A percentile compares a stretch with the other conserved stretches of the same genome.
These are phyloP conservation scores for Sitophilus oryzae DNA, from an alignment of 1,140 invertebrate species.

Conservation along the genomic window DNA sequence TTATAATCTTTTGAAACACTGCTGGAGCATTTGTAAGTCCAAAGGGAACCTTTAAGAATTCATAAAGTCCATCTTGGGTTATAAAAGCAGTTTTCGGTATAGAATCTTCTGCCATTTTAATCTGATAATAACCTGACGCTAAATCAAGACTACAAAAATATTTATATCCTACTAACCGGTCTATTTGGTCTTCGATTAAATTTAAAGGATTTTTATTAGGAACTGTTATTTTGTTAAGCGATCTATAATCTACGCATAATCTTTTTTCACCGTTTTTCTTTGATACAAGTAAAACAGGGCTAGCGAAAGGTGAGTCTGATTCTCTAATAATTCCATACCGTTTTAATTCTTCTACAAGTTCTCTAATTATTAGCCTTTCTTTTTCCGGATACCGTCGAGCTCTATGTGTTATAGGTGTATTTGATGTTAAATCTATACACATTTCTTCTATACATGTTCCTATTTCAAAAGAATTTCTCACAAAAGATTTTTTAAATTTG, in stretches of 20 bases:
- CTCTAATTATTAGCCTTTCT: constrained; percentile 2
- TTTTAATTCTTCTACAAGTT: not conserved
- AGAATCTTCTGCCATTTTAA: constrained; percentile 31
- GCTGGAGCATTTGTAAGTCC: constrained; percentile 23
- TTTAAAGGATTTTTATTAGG: too few relatives aligned
- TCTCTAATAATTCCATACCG: not conserved
- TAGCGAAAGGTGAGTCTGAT: not conserved
- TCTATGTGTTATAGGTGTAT: not conserved
- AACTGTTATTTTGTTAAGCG: not conserved
- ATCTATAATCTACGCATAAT: not conserved
- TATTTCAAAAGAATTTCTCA: not conserved
- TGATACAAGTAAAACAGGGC: not conserved
- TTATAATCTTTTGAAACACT: constrained; percentile 26
- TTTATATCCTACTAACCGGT: constrained; percentile 33
- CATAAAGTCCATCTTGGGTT: constrained; percentile 27
- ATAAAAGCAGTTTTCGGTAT: constrained; percentile 23
- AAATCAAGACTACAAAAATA: constrained; percentile 36
- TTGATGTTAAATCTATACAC: not conserved
- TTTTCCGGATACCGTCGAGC: not conserved
- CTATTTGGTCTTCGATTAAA: constrained; percentile 41
- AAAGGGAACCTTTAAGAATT: constrained; percentile 29
- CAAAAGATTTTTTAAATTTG: not conserved
- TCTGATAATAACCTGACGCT: constrained; percentile 30
- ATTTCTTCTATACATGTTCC: constrained; percentile 5
- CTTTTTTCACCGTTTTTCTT: not conserved